Base-by-base conservation (phyloP, 2,113 vertebrate genomes). In the Oryzias celebensis region DNA sequence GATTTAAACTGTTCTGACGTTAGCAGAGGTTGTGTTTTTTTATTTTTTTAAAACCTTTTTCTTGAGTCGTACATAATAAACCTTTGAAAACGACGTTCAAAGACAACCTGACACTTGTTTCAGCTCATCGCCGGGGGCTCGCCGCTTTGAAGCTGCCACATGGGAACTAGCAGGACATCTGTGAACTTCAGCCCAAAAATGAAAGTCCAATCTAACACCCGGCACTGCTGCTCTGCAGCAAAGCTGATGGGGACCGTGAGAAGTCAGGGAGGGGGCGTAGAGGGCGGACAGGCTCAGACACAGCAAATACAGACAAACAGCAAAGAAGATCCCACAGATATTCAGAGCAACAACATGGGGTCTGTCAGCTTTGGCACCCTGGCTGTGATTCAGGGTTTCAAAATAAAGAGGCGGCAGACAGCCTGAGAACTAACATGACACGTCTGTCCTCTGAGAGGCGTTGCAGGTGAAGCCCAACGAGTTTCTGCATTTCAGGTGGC, bases 231-330 rank as follows among this genome's bases (percentile, higher is more conserved):
- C 5, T 44, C 70, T 55, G 67, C 20, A 20, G 20, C 17, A 47
- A 55, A 63, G 52, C 49, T 4, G 68, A 78, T 63, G 64, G 61
- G 57, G 50, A 45, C 17, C 51, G 31, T 1, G 69, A 54, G 58
- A 66, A 72, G 44, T 55, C 49, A 42, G 75, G 65, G 57, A 60
- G 64, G 56, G 36, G 62, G 8, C 41, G 10, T 36, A 36, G 36
- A 36, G 36, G 36, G 36, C 36, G 36, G 36, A 24, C 58, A 57
- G 46, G 48, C 41, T 14, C 24, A 70, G 52, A 47, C 58, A 23
- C 46, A 47, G 58, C 70, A 72, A 64, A 82, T 60, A 64, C 56
- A 72, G 60, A 81, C 74, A 76, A 75, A 85, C 71, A 77, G 70
- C 69, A 51, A 65, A 69, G 24, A 75, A 71, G 36, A 65, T 66